Evolutionary conservation across 2,888 invertebrate species (phyloP).

Genomic region (Xestoiulus laeticollis): DNA sequence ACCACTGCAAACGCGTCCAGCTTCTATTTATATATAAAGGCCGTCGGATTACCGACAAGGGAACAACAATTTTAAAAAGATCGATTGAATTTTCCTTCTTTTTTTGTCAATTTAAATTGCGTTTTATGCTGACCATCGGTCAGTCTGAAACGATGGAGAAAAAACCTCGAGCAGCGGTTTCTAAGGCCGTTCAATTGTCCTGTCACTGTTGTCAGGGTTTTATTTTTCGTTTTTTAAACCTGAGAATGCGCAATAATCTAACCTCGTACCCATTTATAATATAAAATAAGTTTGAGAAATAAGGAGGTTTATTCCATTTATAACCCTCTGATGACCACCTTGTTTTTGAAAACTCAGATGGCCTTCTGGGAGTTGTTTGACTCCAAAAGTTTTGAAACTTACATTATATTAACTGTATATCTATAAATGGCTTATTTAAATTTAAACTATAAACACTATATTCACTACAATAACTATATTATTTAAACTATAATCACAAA

Average conservation of each 20-base stretch:
- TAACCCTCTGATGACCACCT: too few species aligned
- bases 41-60: constrained; percentile 34
- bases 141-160: background rate
- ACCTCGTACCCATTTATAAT: background rate
- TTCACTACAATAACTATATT: too few species aligned
- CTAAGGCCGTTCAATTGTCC: background rate
- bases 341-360: too few species aligned
- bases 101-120: constrained; percentile 35
- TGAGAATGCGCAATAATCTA: background rate
- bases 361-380: too few species aligned
- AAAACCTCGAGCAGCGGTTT: background rate
- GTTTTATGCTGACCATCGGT: background rate
- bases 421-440: too few species aligned
- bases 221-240: background rate
- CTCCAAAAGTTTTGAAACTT: too few species aligned
- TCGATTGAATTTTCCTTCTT: constrained; percentile 42
- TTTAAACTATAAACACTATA: too few species aligned
- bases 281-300: background rate
- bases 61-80: constrained; percentile 45
- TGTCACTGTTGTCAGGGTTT: background rate
- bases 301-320: background rate
- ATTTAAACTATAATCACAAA: too few species aligned
- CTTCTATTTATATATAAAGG: constrained; percentile 37
- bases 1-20: background rate
- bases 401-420: too few species aligned